These are phyloP conservation scores for Galerucella pusilla DNA, from an alignment of 2,888 invertebrate species.

Conservation along the genomic window DNA sequence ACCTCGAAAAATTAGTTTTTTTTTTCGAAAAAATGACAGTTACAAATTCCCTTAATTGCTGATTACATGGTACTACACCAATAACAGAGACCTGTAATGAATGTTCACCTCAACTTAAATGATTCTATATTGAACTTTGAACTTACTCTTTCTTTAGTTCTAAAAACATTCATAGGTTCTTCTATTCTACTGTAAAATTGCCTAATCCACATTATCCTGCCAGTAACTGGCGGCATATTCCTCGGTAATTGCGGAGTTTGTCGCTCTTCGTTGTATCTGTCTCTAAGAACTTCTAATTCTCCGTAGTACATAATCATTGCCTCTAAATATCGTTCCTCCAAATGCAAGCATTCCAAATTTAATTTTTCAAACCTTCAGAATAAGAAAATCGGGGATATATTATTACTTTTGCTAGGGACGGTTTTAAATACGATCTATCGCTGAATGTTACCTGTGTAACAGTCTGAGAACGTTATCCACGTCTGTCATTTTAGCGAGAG, in stretches of 20 bases:
- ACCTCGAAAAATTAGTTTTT: too few relatives aligned
- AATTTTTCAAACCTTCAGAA: slow-evolving; percentile 76
- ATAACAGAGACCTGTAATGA: neutral
- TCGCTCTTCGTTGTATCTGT: slow-evolving; percentile 82
- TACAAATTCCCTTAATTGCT: too few relatives aligned
- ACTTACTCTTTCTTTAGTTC: slow-evolving; percentile 59
- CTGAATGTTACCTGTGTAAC: slow-evolving; percentile 55
- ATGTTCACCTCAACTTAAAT: slow-evolving; percentile 6
- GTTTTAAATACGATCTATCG: too few relatives aligned
- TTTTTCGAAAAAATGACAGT: too few relatives aligned
- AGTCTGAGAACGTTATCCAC: slow-evolving; percentile 62
- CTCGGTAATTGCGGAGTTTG: slow-evolving; percentile 78
- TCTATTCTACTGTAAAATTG: slow-evolving; percentile 80
- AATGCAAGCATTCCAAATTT: slow-evolving; percentile 76
- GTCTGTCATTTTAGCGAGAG: slow-evolving; percentile 60
- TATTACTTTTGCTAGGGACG: too few relatives aligned
- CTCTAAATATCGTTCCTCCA: slow-evolving; percentile 81
- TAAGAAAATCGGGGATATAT: neutral
- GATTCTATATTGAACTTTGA: neutral
- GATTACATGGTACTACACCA: too few relatives aligned
- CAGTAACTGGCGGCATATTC: slow-evolving; percentile 83
- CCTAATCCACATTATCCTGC: slow-evolving; percentile 85
- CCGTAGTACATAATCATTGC: slow-evolving; percentile 74
- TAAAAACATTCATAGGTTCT: slow-evolving; percentile 77
- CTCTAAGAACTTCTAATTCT: slow-evolving; percentile 78